Percentiles rank a stretch among this genome's conserved stretches.
Conservation (phyloP, 2,797 vertebrate species). For the Macropodus opercularis region DNA sequence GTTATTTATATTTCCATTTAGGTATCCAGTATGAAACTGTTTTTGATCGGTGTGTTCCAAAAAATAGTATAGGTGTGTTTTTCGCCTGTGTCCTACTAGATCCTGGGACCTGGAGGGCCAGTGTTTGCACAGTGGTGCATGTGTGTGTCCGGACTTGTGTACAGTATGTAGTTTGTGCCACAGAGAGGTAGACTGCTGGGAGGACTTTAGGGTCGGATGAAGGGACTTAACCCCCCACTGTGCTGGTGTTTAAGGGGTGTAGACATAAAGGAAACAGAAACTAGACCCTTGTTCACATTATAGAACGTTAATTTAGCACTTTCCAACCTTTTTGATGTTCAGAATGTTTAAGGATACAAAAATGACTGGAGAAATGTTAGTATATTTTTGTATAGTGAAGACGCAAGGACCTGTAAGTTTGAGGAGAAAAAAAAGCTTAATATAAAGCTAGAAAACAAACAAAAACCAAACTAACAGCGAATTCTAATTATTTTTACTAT, state of each 20-base stretch:
- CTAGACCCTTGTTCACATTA: constrained; percentile 58
- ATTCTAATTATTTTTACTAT: constrained; percentile 84
- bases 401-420: constrained; percentile 77
- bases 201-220: constrained; percentile 56
- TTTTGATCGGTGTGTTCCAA: constrained; percentile 75
- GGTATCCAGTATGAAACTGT: constrained; percentile 70
- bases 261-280: constrained; percentile 35
- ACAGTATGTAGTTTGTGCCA: constrained; percentile 65
- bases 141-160: constrained; percentile 54
- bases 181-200: constrained; percentile 55
- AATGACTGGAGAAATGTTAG: constrained; percentile 83
- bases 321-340: constrained; percentile 82
- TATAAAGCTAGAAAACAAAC: constrained; percentile 69
- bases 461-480: constrained; percentile 78
- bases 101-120: constrained; percentile 76
- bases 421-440: constrained; percentile 55
- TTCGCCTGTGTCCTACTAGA: constrained; percentile 66
- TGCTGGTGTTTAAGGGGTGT: constrained; percentile 55
- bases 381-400: constrained; percentile 87
- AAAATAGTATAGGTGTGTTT: constrained; percentile 60
- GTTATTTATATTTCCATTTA: constrained; percentile 82
- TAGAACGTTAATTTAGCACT: constrained; percentile 82
- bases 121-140: constrained; percentile 70
- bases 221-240: constrained; percentile 56
- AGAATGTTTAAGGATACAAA: constrained; percentile 85